Evolutionary conservation across 2,888 invertebrate genomes (phyloP), one percentile per base, ranked within the genome.

Genomic region (Parthenolecanium corni): DNA sequence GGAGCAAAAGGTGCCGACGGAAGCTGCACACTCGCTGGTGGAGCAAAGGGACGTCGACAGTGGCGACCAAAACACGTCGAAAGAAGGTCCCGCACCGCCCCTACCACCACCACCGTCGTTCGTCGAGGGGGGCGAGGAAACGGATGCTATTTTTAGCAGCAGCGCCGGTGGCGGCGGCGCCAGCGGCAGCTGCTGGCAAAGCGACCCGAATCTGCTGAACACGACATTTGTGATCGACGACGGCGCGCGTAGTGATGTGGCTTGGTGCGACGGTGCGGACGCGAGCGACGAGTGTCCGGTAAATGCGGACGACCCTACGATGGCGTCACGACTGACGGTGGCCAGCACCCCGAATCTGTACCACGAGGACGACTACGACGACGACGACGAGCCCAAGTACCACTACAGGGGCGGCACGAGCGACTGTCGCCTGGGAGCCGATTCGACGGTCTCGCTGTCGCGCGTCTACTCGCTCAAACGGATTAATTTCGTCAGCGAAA

Each of bases 311-410:
- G 31, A 9, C 31, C 25, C 21, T 20, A 38, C 54, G 36, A 69
- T 69, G 69, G 66, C 68, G 64, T 67, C 68, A 47, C 65, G 68
- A 65, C 63, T 67, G 53, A 65, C 68, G 64, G 76, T 77, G 1
- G 74, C 75, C 18, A 79, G 78, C 68, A 84, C 84, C 5, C 84
- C 84, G 0, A 83, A 84, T 71, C 71, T 85, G 49, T 64, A 62
- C 51, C 20, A 49, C 5, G 9, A 18, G 16, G 38, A 49, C 47
- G 53, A 65, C 44, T 64, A 67, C 57, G 38, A 49, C 47, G 53
- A 65, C 44, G 65, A 67, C 57, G 63, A 61, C 52, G 64, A 65
- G 44, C n/a, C n/a, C n/a, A n/a, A n/a, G n/a, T 52, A 64, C 54
- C 47, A 65, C 40, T 56, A 64, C 42, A n/a, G 36, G 36, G 64